A percentile compares a stretch with the other conserved stretches of the same genome.
phyloP scores from a whole-genome alignment of 2,888 invertebrate species.

The Girardia tigrina region DNA sequence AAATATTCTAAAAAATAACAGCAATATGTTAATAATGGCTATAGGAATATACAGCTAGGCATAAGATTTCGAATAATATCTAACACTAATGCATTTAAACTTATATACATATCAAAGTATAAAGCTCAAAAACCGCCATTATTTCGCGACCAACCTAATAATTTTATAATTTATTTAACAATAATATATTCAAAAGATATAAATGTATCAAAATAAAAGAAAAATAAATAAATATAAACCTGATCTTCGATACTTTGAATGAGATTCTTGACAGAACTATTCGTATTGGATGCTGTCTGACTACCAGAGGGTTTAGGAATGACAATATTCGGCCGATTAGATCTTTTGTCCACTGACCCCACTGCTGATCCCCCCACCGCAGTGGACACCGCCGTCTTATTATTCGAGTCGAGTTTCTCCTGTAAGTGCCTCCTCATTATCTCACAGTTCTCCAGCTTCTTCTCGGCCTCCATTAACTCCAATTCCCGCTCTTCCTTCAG shows the following conservation, averaged over 20 bases:
- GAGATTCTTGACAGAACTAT: conserved; percentile 29
- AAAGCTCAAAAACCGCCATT: too few relatives aligned
- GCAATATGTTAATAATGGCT: too few relatives aligned
- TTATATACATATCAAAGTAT: too few relatives aligned
- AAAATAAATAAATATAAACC: too few relatives aligned
- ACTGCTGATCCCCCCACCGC: neutral
- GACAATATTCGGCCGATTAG: neutral
- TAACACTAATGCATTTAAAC: too few relatives aligned
- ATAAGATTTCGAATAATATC: too few relatives aligned
- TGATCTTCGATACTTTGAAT: conserved; percentile 36
- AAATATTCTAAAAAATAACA: too few relatives aligned
- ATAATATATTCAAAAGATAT: too few relatives aligned
- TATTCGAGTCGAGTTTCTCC: neutral
- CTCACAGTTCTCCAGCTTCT: conserved; percentile 11
- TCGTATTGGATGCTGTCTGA: neutral
- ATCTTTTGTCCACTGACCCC: neutral
- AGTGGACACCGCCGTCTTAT: neutral
- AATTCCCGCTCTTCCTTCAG: conserved; percentile 31
- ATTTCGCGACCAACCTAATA: too few relatives aligned
- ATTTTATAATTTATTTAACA: too few relatives aligned
- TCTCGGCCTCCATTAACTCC: conserved; percentile 11
- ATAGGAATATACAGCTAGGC: too few relatives aligned
- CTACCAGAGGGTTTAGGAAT: neutral
- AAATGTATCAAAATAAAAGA: too few relatives aligned
- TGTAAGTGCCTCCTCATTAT: conserved; percentile 11